A percentile compares a stretch with the other conserved stretches of the same genome.
Evolutionary conservation across 1,140 invertebrate species (phyloP).

Genomic region (Cherax quadricarinatus): DNA sequence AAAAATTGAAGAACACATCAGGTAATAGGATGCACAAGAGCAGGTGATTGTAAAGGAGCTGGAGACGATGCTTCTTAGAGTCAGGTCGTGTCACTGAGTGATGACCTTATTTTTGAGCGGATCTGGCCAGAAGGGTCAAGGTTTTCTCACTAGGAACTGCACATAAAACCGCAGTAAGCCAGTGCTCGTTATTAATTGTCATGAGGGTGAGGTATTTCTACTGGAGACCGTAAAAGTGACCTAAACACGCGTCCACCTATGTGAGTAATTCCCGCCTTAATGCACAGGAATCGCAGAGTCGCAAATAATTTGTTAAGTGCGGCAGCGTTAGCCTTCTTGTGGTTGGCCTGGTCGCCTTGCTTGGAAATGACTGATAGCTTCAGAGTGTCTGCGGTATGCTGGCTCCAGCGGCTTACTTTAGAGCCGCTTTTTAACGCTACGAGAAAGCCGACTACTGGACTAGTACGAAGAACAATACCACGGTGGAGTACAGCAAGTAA

Average conservation of each 20-base stretch:
- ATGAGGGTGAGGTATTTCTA: conserved; percentile 61
- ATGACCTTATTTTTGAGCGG: conserved; percentile 47
- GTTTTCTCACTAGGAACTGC: conserved; percentile 37
- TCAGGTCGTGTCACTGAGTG: conserved; percentile 64
- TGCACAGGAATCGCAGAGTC: conserved; percentile 44
- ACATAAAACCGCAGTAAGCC: conserved; percentile 67
- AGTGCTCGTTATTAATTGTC: conserved; percentile 66
- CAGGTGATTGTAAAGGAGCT: conserved; percentile 42
- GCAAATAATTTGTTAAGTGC: conserved; percentile 37
- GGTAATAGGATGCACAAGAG: too few relatives aligned
- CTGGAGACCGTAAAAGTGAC: conserved; percentile 14
- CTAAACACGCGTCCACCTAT: conserved; percentile 12
- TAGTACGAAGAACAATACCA: neutral
- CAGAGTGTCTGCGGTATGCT: conserved; percentile 48
- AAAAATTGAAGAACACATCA: too few relatives aligned
- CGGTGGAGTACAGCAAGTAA: neutral
- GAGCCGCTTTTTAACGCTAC: neutral
- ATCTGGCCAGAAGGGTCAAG: conserved; percentile 36
- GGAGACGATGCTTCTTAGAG: conserved; percentile 36
- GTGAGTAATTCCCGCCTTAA: conserved; percentile 48
- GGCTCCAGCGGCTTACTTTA: conserved; percentile 12
- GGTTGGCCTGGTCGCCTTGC: conserved; percentile 35
- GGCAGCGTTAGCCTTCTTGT: conserved; percentile 38
- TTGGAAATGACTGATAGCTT: conserved; percentile 61
- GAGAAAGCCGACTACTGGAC: conserved; percentile 26